These are phyloP conservation scores for Parapristionchus giblindavisi DNA, from an alignment of 2,888 invertebrate genomes.

Conservation along the genomic window DNA sequence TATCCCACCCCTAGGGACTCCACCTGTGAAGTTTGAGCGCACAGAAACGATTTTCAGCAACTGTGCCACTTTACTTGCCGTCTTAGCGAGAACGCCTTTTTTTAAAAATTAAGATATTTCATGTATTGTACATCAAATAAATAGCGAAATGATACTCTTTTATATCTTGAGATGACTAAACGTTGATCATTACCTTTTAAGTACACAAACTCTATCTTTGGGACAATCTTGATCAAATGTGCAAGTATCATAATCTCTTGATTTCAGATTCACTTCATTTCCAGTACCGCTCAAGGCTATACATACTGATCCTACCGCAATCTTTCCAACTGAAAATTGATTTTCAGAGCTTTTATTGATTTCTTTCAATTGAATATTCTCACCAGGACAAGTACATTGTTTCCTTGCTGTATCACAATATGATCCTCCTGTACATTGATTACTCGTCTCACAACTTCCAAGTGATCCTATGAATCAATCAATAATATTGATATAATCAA, in stretches of 20 bases:
- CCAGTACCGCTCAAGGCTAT: constrained; percentile 23
- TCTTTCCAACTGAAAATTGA: constrained; percentile 46
- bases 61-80: too few relatives aligned
- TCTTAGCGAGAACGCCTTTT: too few relatives aligned
- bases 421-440: constrained; percentile 56
- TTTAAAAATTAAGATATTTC: too few relatives aligned
- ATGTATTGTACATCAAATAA: too few relatives aligned
- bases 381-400: constrained; percentile 58
- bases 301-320: constrained; percentile 57
- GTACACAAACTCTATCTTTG: constrained; percentile 39
- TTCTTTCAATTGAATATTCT: neutral
- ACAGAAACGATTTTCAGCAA: too few relatives aligned
- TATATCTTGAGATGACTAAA: neutral
- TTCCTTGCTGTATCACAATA: constrained; percentile 50
- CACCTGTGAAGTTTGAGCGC: too few relatives aligned
- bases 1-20: too few relatives aligned
- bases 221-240: constrained; percentile 42
- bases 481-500: neutral
- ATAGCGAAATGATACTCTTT: too few relatives aligned
- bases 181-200: constrained; percentile 29
- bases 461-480: constrained; percentile 40
- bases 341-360: neutral
- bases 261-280: neutral
- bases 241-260: constrained; percentile 32
- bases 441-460: constrained; percentile 50